phyloP scores from a whole-genome alignment of 2,797 vertebrate species.

The Semotilus atromaculatus region DNA sequence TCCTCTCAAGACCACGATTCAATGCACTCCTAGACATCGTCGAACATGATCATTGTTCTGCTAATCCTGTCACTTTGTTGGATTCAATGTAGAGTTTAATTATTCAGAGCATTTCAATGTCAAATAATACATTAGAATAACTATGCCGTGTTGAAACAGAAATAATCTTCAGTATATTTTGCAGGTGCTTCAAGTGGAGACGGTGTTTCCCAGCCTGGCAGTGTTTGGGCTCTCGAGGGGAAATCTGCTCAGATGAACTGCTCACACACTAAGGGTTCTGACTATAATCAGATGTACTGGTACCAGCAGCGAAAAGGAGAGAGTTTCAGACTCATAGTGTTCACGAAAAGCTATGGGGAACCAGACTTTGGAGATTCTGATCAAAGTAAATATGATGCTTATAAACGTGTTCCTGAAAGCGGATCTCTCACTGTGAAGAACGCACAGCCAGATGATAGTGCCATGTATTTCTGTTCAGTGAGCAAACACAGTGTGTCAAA shows the following conservation, averaged over 20 bases:
- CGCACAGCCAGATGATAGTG: constrained; percentile 50
- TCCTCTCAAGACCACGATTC: neutral
- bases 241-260: constrained; percentile 61
- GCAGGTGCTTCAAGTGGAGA: neutral
- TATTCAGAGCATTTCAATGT: neutral
- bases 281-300: constrained; percentile 65
- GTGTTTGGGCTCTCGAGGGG: constrained; percentile 30
- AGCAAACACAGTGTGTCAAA: constrained; percentile 60
- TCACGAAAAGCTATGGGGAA: neutral
- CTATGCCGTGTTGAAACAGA: neutral
- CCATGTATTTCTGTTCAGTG: constrained; percentile 66
- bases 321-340: constrained; percentile 52
- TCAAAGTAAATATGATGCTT: constrained; percentile 26
- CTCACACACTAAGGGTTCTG: constrained; percentile 46
- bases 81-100: neutral
- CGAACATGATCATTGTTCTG: neutral
- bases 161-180: neutral
- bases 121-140: neutral
- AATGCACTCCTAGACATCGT: neutral
- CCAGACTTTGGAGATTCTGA: constrained; percentile 47
- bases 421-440: constrained; percentile 60
- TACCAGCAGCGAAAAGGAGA: constrained; percentile 64
- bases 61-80: neutral
- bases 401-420: constrained; percentile 14
- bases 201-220: neutral